Percentiles rank a stretch among this genome's conserved stretches.
phyloP scores from a whole-genome alignment of 2,888 invertebrate genomes.

The Cylindroiulus punctatus region DNA sequence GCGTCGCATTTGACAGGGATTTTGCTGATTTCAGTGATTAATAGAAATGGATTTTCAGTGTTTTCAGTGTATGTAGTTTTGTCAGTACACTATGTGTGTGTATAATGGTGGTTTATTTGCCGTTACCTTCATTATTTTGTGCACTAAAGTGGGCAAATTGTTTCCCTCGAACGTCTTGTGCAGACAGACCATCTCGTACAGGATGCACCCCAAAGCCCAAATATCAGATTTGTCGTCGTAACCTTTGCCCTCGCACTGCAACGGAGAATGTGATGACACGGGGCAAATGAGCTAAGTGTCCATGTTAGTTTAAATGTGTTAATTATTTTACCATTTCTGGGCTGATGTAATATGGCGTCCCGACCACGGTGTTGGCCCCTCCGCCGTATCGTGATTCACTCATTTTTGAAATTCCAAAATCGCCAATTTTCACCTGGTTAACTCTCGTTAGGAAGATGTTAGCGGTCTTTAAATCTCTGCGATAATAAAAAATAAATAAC shows the following conservation, averaged over 20 bases:
- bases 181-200: slow-evolving; percentile 79
- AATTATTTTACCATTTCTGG: slow-evolving; percentile 83
- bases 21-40: too few relatives aligned
- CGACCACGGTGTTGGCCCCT: slow-evolving; percentile 76
- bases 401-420: slow-evolving; percentile 81
- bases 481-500: too few relatives aligned
- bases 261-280: too few relatives aligned
- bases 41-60: too few relatives aligned
- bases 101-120: too few relatives aligned
- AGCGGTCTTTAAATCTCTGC: slow-evolving; percentile 78
- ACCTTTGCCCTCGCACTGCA: slow-evolving; percentile 79
- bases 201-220: slow-evolving; percentile 81
- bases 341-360: slow-evolving; percentile 78
- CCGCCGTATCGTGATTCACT: slow-evolving; percentile 74
- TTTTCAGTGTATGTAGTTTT: too few relatives aligned
- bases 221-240: slow-evolving; percentile 82
- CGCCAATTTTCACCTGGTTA: slow-evolving; percentile 76
- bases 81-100: too few relatives aligned
- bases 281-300: too few relatives aligned
- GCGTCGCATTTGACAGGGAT: too few relatives aligned
- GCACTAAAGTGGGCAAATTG: slow-evolving; percentile 77
- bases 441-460: slow-evolving; percentile 78
- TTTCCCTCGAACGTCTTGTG: slow-evolving; percentile 79
- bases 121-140: slow-evolving; percentile 76
- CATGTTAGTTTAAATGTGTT: too few relatives aligned